These are phyloP conservation scores for Pseudomyrmex dendroicus DNA, from an alignment of 1,140 invertebrate species.

Conservation along the genomic window DNA sequence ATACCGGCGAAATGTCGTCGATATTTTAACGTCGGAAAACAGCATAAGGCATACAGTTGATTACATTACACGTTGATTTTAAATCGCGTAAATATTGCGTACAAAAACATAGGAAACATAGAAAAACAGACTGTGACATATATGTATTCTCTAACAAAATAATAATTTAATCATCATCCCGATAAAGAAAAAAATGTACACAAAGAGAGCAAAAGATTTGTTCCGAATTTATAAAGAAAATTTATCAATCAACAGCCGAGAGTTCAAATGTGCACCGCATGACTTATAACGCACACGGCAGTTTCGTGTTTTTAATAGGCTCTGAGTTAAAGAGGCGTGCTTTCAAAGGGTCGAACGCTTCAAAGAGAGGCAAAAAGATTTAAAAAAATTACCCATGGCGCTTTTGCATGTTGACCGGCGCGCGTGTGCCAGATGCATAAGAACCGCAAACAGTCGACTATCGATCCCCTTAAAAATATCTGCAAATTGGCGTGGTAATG, in stretches of 20 bases:
- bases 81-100: too few species aligned
- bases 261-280: conserved; percentile 16
- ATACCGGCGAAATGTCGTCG: background rate
- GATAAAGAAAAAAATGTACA: too few species aligned
- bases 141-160: background rate
- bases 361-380: conserved; percentile 41
- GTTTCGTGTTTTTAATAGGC: conserved; percentile 40
- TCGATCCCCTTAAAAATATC: conserved; percentile 67
- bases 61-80: too few species aligned
- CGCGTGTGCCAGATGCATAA: conserved; percentile 56
- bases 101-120: too few species aligned
- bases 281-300: conserved; percentile 18
- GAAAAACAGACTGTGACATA: background rate
- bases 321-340: conserved; percentile 49
- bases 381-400: conserved; percentile 41
- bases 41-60: too few species aligned
- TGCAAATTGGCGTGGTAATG: conserved; percentile 61
- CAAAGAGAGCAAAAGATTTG: background rate
- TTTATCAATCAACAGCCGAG: background rate
- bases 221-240: background rate
- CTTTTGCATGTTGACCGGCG: conserved; percentile 39
- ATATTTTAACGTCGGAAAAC: background rate
- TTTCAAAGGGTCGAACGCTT: conserved; percentile 50
- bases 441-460: conserved; percentile 52
- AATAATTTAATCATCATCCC: background rate